Evolutionary conservation across 2,888 invertebrate species (phyloP), one percentile per base, ranked within the genome.

Genomic region (Melanophora roralis): DNA sequence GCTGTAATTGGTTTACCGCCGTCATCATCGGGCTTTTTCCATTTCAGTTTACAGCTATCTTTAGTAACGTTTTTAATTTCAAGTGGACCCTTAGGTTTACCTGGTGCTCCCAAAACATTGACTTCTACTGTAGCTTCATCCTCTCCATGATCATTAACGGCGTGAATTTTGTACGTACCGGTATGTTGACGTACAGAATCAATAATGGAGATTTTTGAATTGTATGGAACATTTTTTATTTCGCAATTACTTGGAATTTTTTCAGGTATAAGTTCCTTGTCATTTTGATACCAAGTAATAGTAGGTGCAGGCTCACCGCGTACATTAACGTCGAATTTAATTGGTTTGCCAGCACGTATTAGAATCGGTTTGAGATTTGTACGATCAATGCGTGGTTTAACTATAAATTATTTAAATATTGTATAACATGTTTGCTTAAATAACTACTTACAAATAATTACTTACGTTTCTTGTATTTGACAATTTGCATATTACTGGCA

Each of bases 381-480:
- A 84, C 98, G 94, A 90, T 98, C 98, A 89, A 99, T 99, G 88
- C 97, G 95, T 45, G 99, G 99, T 91, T 98, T 98, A 89, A 98
- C 97, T 97, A 87, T 45, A 89, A 88, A 60, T 2, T 72, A 23
- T 19, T 14, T 12, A 45, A 40, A 5, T 5, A 27, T 27, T 27
- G 6, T 27, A 27, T 5, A 27, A 27, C 27, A 27, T 27, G 3
- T 5, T 5, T 27, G 6, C 27, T 27, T 5, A 27, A 27, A 27
- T 27, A 27, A 27, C 19, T 84, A 93, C 95, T n/a, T n/a, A n/a
- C n/a, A 27, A 27, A 27, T 27, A 27, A 27, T 9, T 84, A 93
- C 95, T 94, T 91, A 97, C 96, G 91, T 84, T 96, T 92, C 91
- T 95, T 95, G 88, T 96, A 95, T 87, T 96, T 96, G 86, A 96